A percentile compares a stretch with the other conserved stretches of the same genome.
Evolutionary conservation across 2,888 invertebrate species (phyloP).

Genomic region (Limnephilus auricula): DNA sequence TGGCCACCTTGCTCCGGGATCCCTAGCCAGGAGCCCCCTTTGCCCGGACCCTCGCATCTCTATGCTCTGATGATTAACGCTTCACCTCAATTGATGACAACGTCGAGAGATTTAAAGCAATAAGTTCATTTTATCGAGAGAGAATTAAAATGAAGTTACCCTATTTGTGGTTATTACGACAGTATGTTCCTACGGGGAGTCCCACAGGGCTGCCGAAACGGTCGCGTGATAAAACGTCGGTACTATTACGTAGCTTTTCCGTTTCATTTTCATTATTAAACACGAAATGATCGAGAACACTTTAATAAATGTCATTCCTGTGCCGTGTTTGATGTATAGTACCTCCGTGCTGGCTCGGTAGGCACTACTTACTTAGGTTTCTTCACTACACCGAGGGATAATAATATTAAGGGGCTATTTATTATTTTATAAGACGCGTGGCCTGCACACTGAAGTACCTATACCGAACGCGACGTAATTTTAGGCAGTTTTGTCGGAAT

Average conservation of each 20-base stretch:
- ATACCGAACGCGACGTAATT: background rate
- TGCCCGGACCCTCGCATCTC: too few species aligned
- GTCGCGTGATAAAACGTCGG: slow-evolving; percentile 19
- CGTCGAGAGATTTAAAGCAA: too few species aligned
- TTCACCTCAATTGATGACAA: too few species aligned
- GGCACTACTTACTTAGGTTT: background rate
- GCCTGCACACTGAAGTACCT: background rate
- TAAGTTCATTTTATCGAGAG: too few species aligned
- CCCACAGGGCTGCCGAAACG: slow-evolving; percentile 24
- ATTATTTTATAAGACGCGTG: background rate
- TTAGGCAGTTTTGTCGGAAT: background rate
- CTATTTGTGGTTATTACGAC: background rate
- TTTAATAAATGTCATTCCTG: slow-evolving; percentile 34
- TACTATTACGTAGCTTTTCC: slow-evolving; percentile 5
- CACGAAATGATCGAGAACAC: slow-evolving; percentile 40
- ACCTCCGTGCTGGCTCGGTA: background rate
- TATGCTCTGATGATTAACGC: too few species aligned
- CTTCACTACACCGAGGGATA: background rate
- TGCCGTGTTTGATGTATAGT: slow-evolving; percentile 22
- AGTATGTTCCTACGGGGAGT: background rate
- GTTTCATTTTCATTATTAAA: slow-evolving; percentile 38
- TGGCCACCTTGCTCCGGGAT: too few species aligned
- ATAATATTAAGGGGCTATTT: background rate
- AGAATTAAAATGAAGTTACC: background rate
- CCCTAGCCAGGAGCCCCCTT: too few species aligned